Evolutionary conservation across 2,113 vertebrate genomes (phyloP), one percentile per base, ranked within the genome.

Genomic region (Meleagris gallopavo): DNA sequence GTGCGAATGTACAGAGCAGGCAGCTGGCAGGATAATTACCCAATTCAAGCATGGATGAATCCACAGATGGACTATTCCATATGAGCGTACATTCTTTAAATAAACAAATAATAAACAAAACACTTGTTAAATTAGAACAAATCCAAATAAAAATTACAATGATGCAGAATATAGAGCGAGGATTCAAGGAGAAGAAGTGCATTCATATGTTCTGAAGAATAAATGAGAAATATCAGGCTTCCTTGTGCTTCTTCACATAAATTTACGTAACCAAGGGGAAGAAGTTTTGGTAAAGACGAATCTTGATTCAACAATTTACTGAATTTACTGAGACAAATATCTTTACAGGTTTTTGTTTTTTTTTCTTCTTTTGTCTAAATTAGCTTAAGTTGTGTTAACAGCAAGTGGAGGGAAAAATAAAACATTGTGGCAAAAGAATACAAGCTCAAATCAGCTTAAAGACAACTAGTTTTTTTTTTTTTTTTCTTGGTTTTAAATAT

Each of bases 401-500:
- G 8, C 14, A 75, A 62, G 20, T 69, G 32, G 13, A 75, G 9
- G 20, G 14, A 57, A 76, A 83, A 86, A 73, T 11, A 61, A 80
- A 90, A 73, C 41, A 41, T 62, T 9, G 29, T 45, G 11, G 60
- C 24, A 81, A 87, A 94, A 52, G 15, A 46, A 36, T 7, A n/a
- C 30, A 55, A 71, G 19, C 30, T 84, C 20, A 57, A 86, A 86
- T 86, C 43, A 74, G 25, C 86, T 82, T 62, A 86, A 91, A 65
- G 58, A n/a, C 4, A 8, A 17, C 10, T 72, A 32, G 2, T 6
- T 71, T 73, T 81, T 89, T 80, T 78, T 55, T 94, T 86, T 29
- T 80, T 78, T 55, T 94, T 86, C 25, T 71, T 89, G 30, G 30
- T 6, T 86, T 87, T 74, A 78, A 96, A 94, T 96, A 82, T 83